phyloP scores from a whole-genome alignment of 2,888 invertebrate species.

The Drosophila buzzatii region DNA sequence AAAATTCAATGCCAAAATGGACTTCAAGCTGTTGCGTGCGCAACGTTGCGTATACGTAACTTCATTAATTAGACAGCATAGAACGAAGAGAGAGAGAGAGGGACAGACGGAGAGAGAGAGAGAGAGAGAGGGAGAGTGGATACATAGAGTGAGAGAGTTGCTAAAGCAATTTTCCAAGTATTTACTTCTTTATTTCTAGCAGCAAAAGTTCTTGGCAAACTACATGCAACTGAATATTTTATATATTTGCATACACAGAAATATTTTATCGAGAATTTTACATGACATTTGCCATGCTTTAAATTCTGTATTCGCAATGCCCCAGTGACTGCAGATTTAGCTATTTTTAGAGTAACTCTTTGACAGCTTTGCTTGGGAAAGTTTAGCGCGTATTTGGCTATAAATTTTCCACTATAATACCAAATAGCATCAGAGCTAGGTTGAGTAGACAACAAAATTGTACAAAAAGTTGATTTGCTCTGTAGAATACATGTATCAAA shows the following conservation, averaged over 20 bases:
- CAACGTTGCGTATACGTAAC: slow-evolving; percentile 31
- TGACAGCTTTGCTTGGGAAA: too few relatives aligned
- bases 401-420: too few relatives aligned
- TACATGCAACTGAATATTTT: not conserved
- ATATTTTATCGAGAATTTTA: too few relatives aligned
- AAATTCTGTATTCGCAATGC: not conserved
- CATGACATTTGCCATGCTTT: not conserved
- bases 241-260: not conserved
- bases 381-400: too few relatives aligned
- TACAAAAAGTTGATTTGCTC: too few relatives aligned
- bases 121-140: not conserved
- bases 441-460: too few relatives aligned
- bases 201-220: not conserved
- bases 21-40: slow-evolving; percentile 3
- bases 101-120: not conserved
- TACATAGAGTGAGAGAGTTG: not conserved
- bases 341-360: too few relatives aligned
- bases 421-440: too few relatives aligned
- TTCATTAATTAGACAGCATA: slow-evolving; percentile 11
- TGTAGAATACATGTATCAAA: too few relatives aligned
- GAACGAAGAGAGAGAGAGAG: not conserved
- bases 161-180: not conserved
- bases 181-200: not conserved
- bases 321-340: not conserved
- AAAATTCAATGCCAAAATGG: slow-evolving; percentile 5